These are phyloP conservation scores for Paradoxurus hermaphroditus DNA, from an alignment of 2,113 vertebrate species.

Conservation along the genomic window DNA sequence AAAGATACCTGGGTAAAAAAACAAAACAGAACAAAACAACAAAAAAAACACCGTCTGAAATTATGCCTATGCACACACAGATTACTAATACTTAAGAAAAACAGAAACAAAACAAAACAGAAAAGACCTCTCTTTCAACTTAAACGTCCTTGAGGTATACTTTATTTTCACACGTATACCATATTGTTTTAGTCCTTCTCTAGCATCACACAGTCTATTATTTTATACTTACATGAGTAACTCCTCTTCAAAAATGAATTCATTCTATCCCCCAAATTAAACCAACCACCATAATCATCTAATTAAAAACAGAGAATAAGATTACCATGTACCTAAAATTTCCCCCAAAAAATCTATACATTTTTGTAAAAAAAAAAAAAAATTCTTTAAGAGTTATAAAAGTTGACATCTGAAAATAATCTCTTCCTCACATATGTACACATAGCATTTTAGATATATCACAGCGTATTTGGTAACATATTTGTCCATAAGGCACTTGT, in stretches of 20 bases:
- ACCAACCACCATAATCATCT: background rate
- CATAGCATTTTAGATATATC: background rate
- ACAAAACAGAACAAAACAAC: background rate
- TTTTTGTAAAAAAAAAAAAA: background rate
- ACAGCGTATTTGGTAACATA: background rate
- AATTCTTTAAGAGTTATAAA: background rate
- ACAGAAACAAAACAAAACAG: background rate
- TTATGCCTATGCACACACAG: background rate
- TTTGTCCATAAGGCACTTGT: background rate
- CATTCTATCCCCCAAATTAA: constrained; percentile 9
- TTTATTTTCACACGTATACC: background rate
- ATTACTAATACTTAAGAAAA: background rate
- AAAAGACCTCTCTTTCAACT: background rate
- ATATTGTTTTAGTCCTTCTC: background rate
- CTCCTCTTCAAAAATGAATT: background rate
- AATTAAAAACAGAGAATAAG: constrained; percentile 3
- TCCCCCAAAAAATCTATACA: constrained; percentile 12
- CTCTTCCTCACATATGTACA: background rate
- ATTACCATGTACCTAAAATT: constrained; percentile 19
- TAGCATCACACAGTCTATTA: background rate
- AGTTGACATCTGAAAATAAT: background rate
- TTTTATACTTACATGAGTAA: background rate
- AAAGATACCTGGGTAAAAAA: constrained; percentile 87
- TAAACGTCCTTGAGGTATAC: constrained; percentile 1
- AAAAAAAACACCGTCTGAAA: constrained; percentile 34